Evolutionary conservation across 2,797 vertebrate species (phyloP).

Genomic region (Esox masquinongy): DNA sequence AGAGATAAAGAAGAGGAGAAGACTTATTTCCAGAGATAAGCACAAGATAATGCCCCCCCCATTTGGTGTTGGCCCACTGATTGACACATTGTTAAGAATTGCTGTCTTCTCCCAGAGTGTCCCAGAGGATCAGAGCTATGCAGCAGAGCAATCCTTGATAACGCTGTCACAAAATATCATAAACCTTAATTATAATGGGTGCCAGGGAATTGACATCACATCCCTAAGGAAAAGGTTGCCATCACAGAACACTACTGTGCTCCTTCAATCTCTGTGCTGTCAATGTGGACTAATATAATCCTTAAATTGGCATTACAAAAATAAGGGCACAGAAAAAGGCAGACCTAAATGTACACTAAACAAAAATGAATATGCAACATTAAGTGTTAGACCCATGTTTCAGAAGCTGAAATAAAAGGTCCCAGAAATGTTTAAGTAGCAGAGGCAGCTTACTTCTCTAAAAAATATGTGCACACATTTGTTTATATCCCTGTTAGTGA

Average conservation of each 20-base stretch:
- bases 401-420: too few relatives aligned
- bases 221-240: slow-evolving; percentile 64
- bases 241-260: neutral
- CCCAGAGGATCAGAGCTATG: slow-evolving; percentile 53
- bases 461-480: too few relatives aligned
- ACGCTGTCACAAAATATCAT: slow-evolving; percentile 78
- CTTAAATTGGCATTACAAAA: neutral
- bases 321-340: neutral
- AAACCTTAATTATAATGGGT: slow-evolving; percentile 82
- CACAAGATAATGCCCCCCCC: neutral
- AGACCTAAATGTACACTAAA: too few relatives aligned
- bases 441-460: too few relatives aligned
- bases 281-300: neutral
- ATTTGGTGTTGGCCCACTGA: neutral
- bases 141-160: slow-evolving; percentile 79
- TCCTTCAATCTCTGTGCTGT: neutral
- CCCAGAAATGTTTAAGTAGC: too few relatives aligned
- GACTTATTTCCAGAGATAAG: slow-evolving; percentile 2
- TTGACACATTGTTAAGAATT: slow-evolving; percentile 61
- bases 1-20: neutral
- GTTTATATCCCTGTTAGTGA: too few relatives aligned
- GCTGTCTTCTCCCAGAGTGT: neutral
- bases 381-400: too few relatives aligned
- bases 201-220: slow-evolving; percentile 74
- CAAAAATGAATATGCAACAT: too few relatives aligned